A percentile compares a stretch with the other conserved stretches of the same genome.
Evolutionary conservation across 2,113 vertebrate species (phyloP).

Genomic region (Leucoraja erinaceus): DNA sequence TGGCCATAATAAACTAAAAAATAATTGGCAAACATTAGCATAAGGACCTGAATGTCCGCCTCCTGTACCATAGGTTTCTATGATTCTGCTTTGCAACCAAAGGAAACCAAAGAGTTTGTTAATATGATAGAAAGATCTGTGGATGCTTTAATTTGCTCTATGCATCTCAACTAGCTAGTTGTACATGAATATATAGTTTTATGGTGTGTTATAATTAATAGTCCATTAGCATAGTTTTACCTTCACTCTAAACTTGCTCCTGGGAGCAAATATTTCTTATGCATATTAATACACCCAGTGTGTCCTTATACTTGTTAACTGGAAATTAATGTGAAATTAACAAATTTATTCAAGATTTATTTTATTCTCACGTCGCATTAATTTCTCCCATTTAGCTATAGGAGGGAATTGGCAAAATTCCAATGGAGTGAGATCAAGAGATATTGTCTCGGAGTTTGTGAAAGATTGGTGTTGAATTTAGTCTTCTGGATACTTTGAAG

Average conservation of each 20-base stretch:
- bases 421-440: neutral
- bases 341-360: slow-evolving; percentile 4
- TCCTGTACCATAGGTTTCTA: too few species aligned
- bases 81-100: neutral
- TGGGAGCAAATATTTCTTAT: neutral
- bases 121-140: neutral
- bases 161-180: neutral
- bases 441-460: neutral
- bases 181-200: neutral
- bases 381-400: neutral
- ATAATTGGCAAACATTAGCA: too few species aligned
- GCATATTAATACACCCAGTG: neutral
- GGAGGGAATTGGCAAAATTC: neutral
- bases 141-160: neutral
- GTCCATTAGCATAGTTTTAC: neutral
- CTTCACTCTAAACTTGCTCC: neutral
- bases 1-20: too few species aligned
- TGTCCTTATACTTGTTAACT: neutral
- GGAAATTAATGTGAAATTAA: neutral
- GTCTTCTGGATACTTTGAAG: neutral
- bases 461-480: neutral
- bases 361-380: neutral
- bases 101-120: neutral
- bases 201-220: neutral
- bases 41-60: too few species aligned